Base-by-base conservation (phyloP, 2,888 invertebrate species). In the Machimus atricapillus region DNA sequence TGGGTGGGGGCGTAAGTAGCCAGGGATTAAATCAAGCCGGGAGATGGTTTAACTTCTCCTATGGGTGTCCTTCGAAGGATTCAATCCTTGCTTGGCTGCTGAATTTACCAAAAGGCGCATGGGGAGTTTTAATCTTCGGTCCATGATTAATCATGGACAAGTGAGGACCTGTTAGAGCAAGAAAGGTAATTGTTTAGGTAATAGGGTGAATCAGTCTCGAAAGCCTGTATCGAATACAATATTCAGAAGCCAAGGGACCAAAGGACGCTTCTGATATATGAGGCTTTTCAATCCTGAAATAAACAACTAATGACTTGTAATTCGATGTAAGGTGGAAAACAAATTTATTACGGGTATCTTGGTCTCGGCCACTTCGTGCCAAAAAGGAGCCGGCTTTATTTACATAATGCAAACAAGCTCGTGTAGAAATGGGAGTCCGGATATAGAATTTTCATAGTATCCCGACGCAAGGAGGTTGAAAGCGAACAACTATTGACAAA, bases 221-320 rank as follows among this genome's bases (percentile, higher is more conserved):
- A 34, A 31, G 34, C 27, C 9, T 19, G 27, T 31, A 46, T 81
- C 81, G 81, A 52, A 81, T 81, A 56, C 81, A 81, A 56, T 81
- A 81, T 81, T 81, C 81, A 81, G 56, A n/a, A 81, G 52, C 19
- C 23, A 8, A 19, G 27, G 16, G 81, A n/a, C 19, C 23, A 2
- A 52, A 43, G 27, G 34, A 46, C 81, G 76, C 34, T 31, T 76
- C 14, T 76, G 76, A 76, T 52, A 14, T 56, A 56, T 27, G 81
- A 81, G 81, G 52, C 52, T 81, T 81, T 81, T 81, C 81, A 81
- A 81, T 81, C 56, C 19, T 27, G 81, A 56, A 81, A 81, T 81
- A 81, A 81, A 81, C 81, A 81, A 81, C 81, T 81, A 81, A 81
- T 81, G 46, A 34, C 46, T 81, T 81, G 81, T 81, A 81, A 81